Percentiles rank a stretch among this genome's conserved stretches.
Evolutionary conservation across 2,888 invertebrate species (phyloP).

Genomic region (Harpagoxenus sublaevis): DNA sequence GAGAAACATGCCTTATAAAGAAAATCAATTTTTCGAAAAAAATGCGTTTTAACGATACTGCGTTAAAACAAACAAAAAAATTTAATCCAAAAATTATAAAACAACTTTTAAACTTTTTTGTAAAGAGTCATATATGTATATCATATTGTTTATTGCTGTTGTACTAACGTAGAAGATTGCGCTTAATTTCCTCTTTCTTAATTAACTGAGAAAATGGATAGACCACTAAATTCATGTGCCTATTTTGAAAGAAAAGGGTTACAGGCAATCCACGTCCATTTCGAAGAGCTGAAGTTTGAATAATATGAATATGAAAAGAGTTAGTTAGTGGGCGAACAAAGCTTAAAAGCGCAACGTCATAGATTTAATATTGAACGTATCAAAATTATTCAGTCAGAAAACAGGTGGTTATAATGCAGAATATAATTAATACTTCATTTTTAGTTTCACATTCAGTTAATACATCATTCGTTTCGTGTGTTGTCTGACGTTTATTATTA

Average conservation of each 20-base stretch:
- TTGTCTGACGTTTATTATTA: not conserved
- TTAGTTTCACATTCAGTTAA: not conserved
- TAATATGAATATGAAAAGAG: slow-evolving; percentile 43
- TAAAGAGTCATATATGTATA: not conserved
- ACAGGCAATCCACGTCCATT: not conserved
- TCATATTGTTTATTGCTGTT: not conserved
- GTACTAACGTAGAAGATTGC: not conserved
- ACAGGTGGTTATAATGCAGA: slow-evolving; percentile 28
- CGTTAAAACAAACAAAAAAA: not conserved
- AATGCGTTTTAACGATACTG: not conserved
- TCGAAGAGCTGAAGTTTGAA: slow-evolving; percentile 28
- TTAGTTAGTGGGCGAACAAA: slow-evolving; percentile 16
- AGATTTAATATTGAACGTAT: slow-evolving; percentile 35
- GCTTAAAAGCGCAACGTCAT: slow-evolving; percentile 4
- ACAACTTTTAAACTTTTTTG: not conserved
- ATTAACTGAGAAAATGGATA: slow-evolving; percentile 23
- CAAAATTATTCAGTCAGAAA: slow-evolving; percentile 37
- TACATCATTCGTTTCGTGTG: not conserved
- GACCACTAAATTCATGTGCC: not conserved
- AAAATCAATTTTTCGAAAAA: not conserved
- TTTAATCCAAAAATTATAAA: not conserved
- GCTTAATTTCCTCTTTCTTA: slow-evolving; percentile 4
- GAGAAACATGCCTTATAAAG: not conserved
- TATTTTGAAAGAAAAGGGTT: slow-evolving; percentile 20
- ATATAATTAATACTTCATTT: not conserved